Conservation (phyloP, 2,797 vertebrate species). For the Pelobates cultripes region DNA sequence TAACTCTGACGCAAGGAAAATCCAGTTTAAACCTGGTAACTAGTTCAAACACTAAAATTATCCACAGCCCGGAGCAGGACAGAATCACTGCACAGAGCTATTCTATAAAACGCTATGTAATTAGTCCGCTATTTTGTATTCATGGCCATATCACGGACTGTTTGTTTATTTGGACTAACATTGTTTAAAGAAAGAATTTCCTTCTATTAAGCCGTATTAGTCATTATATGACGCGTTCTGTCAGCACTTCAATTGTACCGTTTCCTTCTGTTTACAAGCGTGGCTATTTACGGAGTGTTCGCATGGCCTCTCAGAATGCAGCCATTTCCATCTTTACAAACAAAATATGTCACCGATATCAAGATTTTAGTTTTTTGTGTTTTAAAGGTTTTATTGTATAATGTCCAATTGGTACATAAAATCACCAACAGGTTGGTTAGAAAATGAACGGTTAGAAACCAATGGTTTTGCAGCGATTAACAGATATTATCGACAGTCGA, state of each 20-base stretch:
- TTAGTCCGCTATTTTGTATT: not conserved
- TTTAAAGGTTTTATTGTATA: not conserved
- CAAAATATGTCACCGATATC: not conserved
- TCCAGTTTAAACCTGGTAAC: too few relatives aligned
- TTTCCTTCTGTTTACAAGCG: constrained; percentile 50
- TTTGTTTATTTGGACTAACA: constrained; percentile 46
- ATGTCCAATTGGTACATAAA: too few relatives aligned
- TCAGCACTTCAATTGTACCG: constrained; percentile 49
- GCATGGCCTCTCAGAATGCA: not conserved
- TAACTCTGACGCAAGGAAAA: too few relatives aligned
- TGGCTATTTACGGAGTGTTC: constrained; percentile 34
- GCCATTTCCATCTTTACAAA: constrained; percentile 9
- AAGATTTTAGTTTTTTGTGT: not conserved
- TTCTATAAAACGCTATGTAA: not conserved
- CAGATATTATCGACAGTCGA: too few relatives aligned
- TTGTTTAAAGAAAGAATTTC: constrained; percentile 55
- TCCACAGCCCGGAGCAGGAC: too few relatives aligned
- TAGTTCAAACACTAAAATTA: too few relatives aligned
- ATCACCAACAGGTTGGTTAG: too few relatives aligned
- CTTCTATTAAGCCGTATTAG: constrained; percentile 50
- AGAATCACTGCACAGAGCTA: not conserved
- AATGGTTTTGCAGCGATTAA: too few relatives aligned
- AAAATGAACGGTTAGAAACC: too few relatives aligned
- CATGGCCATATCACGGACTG: constrained; percentile 17
- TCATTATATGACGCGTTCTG: constrained; percentile 36